Evolutionary conservation across 2,797 vertebrate species (phyloP), one percentile per base, ranked within the genome.

Genomic region (Halcyon leucocephala): DNA sequence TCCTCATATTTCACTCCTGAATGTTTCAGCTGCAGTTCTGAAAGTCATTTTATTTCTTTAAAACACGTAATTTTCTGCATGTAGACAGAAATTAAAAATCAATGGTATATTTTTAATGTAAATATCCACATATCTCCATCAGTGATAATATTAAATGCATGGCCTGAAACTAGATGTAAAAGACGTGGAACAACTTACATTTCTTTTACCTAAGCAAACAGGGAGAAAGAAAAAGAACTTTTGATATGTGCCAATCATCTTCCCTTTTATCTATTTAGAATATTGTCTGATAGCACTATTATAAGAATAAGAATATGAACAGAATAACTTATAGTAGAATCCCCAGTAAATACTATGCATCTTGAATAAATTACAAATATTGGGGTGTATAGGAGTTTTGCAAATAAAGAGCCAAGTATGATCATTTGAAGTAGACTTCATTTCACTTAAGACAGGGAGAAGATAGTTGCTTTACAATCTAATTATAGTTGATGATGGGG

Each of bases 391-490:
- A 58, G 20, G 14, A 67, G 7, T 54, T 70, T 69, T 83, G 7
- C 9, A 72, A 74, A 54, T 31, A 74, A 52, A 70, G 3, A 73
- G 9, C 2, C 14, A 69, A 54, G 2, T 55, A 31, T 5, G 14
- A 24, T 28, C 16, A 62, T 9, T 20, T 67, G 28, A 18, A 41
- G 3, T 12, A 51, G 15, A 35, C 3, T 71, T 83, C 12, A 71
- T 20, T 67, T 67, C n/a, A 25, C 9, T 52, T 49, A 25, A 62
- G 17, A 26, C 2, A 42, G 2, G 19, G 10, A 54, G 2, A 1
- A 58, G 1, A 2, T 57, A 14, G 14, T 41, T 55, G 14, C 9
- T 42, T 10, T 61, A 15, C 1, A 0, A 7, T 72, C 20, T n/a
- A 7, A 5, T 66, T 60, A 46, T 2, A 71, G 13, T 6, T 62